phyloP scores from a whole-genome alignment of 2,888 invertebrate species.

The Leucophenga maculata region DNA sequence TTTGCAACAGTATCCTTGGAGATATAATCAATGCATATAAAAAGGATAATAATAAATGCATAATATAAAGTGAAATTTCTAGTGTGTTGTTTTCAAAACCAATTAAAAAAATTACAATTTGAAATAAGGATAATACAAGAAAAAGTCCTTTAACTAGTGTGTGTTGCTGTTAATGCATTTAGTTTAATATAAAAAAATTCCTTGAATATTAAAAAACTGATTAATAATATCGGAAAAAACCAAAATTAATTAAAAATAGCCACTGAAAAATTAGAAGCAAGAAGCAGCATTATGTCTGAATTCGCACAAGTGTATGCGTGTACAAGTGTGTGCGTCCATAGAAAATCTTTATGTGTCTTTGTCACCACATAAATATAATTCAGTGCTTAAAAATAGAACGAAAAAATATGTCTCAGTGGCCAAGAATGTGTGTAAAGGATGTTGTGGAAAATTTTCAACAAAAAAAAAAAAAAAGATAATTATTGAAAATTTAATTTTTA shows the following conservation, averaged over 20 bases:
- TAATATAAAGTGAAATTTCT: conserved; percentile 23
- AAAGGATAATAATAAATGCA: conserved; percentile 35
- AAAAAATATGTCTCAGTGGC: conserved; percentile 50
- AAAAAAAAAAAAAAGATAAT: conserved; percentile 25
- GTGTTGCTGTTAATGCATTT: conserved; percentile 1
- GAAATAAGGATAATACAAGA: conserved; percentile 35
- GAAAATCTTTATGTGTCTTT: conserved; percentile 30
- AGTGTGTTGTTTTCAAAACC: neutral
- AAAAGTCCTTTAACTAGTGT: neutral
- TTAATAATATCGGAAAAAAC: conserved; percentile 46
- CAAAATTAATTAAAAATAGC: conserved; percentile 61
- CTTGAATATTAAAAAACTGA: no score
- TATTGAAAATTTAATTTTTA: no score
- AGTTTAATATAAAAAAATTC: conserved; percentile 23
- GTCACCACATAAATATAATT: conserved; percentile 49
- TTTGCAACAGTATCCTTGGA: conserved; percentile 48
- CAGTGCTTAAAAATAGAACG: conserved; percentile 53
- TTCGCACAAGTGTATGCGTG: conserved; percentile 26
- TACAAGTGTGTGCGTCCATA: conserved; percentile 37
- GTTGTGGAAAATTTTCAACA: conserved; percentile 40
- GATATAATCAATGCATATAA: conserved; percentile 38
- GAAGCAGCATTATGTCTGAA: conserved; percentile 2
- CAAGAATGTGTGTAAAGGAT: conserved; percentile 52
- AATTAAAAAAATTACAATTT: conserved; percentile 13
- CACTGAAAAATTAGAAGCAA: conserved; percentile 67